Base-by-base conservation (phyloP, 2,888 invertebrate genomes). In the Eristalinus aeneus region DNA sequence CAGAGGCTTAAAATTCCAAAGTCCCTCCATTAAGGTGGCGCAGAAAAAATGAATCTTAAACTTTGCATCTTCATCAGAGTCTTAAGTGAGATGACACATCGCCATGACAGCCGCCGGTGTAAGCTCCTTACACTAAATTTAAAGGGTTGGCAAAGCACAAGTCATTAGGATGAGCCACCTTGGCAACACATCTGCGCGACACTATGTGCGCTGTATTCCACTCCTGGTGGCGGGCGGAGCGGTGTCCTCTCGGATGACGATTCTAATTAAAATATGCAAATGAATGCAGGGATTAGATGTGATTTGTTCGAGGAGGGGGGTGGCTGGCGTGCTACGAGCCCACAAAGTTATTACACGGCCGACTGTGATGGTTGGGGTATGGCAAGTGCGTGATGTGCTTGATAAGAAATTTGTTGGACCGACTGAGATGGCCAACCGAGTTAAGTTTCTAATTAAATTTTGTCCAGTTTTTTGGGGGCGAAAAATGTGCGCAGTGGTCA, bases 241-340 rank as follows among this genome's bases (percentile, higher is more conserved):
- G 34, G 53, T 61, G 27, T 60, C 39, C 39, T 36, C 16, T 61
- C 54, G 22, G 67, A 84, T 84, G 87, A 88, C 69, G 65, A 83
- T 88, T 88, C 83, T 88, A 88, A 88, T 88, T 88, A 88, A 88
- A 88, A 88, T 88, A 88, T 88, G 88, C 88, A 88, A 88, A 88
- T 88, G 80, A 88, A 86, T 86, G 77, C 77, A 83, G 71, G 85
- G 88, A 88, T 88, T 88, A 78, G 78, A 79, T 80, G 78, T 85
- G 88, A 88, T 88, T 88, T 88, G 88, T 84, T 80, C 71, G 63
- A 68, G 36, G 34, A 68, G 10, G n/a, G 39, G n/a, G n/a, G 39
- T 6, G 0, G 11, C 1, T n/a, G 16, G 16, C 58, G 61, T 68
- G n/a, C 31, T 68, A 73, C 46, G 67, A 67, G 12, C 56, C 5